Evolutionary conservation across 2,888 invertebrate genomes (phyloP).

Genomic region (Sphinx pinastri): DNA sequence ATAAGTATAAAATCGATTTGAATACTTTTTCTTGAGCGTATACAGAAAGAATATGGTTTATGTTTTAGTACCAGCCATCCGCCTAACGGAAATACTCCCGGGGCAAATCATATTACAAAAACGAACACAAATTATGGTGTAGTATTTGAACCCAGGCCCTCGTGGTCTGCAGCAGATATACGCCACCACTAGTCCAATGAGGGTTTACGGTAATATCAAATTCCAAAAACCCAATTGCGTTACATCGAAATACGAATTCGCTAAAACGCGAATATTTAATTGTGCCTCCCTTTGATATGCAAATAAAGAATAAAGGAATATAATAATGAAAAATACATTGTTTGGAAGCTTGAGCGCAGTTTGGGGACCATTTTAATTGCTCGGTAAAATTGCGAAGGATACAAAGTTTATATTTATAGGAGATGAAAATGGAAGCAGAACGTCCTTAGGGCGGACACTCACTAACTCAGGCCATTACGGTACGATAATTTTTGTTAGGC

Average conservation of each 20-base stretch:
- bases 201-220: background rate
- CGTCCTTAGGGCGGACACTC: background rate
- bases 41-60: too few relatives aligned
- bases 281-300: background rate
- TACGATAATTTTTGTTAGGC: too few relatives aligned
- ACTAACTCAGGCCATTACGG: too few relatives aligned
- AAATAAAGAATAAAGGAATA: background rate
- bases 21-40: too few relatives aligned
- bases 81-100: too few relatives aligned
- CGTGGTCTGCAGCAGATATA: too few relatives aligned
- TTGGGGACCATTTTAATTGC: background rate
- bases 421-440: background rate
- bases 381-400: background rate
- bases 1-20: too few relatives aligned
- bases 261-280: background rate
- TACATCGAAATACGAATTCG: background rate
- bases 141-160: too few relatives aligned
- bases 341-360: background rate
- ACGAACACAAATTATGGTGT: too few relatives aligned
- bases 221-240: background rate
- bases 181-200: too few relatives aligned
- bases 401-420: slow-evolving; percentile 4
- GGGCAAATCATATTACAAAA: too few relatives aligned
- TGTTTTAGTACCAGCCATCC: too few relatives aligned
- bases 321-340: background rate